phyloP scores from a whole-genome alignment of 2,888 invertebrate genomes.

The Cephalotes varians region DNA sequence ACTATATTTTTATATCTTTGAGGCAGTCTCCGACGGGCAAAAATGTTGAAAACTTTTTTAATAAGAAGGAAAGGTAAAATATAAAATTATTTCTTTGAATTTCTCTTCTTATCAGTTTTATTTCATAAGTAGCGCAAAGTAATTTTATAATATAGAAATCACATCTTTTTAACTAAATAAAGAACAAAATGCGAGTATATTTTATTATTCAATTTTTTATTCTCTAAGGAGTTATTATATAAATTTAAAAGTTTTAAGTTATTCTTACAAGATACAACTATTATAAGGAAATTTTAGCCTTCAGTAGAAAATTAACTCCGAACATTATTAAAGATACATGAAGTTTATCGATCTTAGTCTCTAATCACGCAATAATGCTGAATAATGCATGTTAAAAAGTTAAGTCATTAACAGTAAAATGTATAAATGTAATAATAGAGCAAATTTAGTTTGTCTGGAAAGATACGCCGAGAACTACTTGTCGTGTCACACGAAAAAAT shows the following conservation, averaged over 20 bases:
- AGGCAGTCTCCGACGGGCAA: background rate
- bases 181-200: background rate
- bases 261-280: constrained; percentile 2
- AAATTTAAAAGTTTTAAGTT: background rate
- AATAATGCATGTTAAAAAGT: background rate
- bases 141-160: constrained; percentile 9
- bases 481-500: background rate
- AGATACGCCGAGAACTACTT: background rate
- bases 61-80: constrained; percentile 6
- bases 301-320: background rate
- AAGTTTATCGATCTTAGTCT: background rate
- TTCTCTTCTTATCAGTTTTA: background rate
- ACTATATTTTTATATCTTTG: constrained; percentile 14
- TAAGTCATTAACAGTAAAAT: background rate
- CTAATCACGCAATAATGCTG: background rate
- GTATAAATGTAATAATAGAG: background rate
- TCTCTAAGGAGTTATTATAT: background rate
- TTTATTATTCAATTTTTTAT: constrained; percentile 21
- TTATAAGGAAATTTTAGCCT: background rate
- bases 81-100: constrained; percentile 18
- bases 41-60: constrained; percentile 35
- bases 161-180: background rate
- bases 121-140: background rate
- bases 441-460: background rate
- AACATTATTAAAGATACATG: background rate